Evolutionary conservation across 1,140 invertebrate species (phyloP).

Genomic region (Bombus confusus): DNA sequence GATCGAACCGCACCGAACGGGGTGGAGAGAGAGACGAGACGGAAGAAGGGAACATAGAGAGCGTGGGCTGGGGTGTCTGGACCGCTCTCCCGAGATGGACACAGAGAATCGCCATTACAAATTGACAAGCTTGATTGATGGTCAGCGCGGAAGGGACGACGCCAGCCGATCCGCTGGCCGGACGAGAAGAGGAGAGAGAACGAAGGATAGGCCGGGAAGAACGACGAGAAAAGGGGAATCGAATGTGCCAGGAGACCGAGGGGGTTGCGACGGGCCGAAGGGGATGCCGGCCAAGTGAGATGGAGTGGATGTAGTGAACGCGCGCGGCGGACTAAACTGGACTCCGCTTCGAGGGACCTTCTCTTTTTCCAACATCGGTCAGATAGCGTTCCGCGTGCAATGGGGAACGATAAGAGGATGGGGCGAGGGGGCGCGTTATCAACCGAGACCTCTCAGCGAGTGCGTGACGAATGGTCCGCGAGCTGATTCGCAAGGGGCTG

Average conservation of each 20-base stretch:
- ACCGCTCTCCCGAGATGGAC: slow-evolving; percentile 77
- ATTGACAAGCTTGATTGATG: slow-evolving; percentile 84
- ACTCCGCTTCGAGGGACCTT: slow-evolving; percentile 60
- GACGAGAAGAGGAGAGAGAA: slow-evolving; percentile 8
- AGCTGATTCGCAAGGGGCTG: slow-evolving; percentile 70
- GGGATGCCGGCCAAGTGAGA: slow-evolving; percentile 70
- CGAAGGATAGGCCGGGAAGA: slow-evolving; percentile 61
- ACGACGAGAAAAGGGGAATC: slow-evolving; percentile 70
- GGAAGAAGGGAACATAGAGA: slow-evolving; percentile 55
- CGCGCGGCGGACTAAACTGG: slow-evolving; percentile 23
- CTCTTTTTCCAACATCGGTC: slow-evolving; percentile 10
- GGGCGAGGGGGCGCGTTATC: slow-evolving; percentile 74
- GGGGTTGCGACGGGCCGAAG: slow-evolving; percentile 53
- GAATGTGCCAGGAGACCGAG: slow-evolving; percentile 29
- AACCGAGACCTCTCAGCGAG: slow-evolving; percentile 79
- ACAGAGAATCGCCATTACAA: slow-evolving; percentile 84
- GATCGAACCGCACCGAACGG: slow-evolving; percentile 48
- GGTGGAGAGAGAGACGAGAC: slow-evolving; percentile 52
- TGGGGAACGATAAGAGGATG: slow-evolving; percentile 14
- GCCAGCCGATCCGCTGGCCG: slow-evolving; percentile 49
- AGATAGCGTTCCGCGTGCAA: slow-evolving; percentile 60
- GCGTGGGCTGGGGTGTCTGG: slow-evolving; percentile 61
- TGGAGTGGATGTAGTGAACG: slow-evolving; percentile 62
- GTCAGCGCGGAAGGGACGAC: slow-evolving; percentile 75
- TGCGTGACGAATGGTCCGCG: slow-evolving; percentile 81